Evolutionary conservation across 2,888 invertebrate genomes (phyloP).

Genomic region (Drosophila leonis): DNA sequence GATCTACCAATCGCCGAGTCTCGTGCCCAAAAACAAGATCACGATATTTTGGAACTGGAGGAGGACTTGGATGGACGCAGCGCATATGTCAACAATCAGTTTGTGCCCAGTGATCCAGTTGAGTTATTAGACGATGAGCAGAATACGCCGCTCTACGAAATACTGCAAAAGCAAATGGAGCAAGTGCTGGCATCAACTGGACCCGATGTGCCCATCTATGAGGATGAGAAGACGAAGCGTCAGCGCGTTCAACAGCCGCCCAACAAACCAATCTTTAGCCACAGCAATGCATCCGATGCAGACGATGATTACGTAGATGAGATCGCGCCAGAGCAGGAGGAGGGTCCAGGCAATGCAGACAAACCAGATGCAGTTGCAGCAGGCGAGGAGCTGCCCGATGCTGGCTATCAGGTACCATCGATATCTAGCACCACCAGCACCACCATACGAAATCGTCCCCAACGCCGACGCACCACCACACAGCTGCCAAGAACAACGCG

Average conservation of each 20-base stretch:
- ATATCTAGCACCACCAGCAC: constrained; percentile 10
- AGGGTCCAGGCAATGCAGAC: constrained; percentile 45
- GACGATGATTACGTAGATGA: constrained; percentile 57
- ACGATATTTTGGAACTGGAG: constrained; percentile 49
- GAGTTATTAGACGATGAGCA: constrained; percentile 55
- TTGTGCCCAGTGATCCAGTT: constrained; percentile 62
- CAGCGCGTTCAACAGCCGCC: constrained; percentile 50
- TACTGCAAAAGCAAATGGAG: constrained; percentile 79
- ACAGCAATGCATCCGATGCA: constrained; percentile 46
- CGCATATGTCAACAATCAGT: constrained; percentile 80
- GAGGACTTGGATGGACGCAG: constrained; percentile 74
- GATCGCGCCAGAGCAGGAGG: constrained; percentile 36
- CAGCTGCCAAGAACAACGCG: constrained; percentile 44
- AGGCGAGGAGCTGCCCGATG: constrained; percentile 27
- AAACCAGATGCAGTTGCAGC: constrained; percentile 54
- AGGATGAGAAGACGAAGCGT: constrained; percentile 48
- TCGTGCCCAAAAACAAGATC: constrained; percentile 47
- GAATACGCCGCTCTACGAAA: constrained; percentile 69
- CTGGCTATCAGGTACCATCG: constrained; percentile 41
- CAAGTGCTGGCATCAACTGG: constrained; percentile 66
- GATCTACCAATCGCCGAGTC: constrained; percentile 35
- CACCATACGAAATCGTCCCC: constrained; percentile 43
- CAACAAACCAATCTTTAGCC: constrained; percentile 48
- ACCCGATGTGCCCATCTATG: constrained; percentile 61
- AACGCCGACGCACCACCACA: constrained; percentile 49